Evolutionary conservation across 2,888 invertebrate species (phyloP).

Genomic region (Pterostichus niger): DNA sequence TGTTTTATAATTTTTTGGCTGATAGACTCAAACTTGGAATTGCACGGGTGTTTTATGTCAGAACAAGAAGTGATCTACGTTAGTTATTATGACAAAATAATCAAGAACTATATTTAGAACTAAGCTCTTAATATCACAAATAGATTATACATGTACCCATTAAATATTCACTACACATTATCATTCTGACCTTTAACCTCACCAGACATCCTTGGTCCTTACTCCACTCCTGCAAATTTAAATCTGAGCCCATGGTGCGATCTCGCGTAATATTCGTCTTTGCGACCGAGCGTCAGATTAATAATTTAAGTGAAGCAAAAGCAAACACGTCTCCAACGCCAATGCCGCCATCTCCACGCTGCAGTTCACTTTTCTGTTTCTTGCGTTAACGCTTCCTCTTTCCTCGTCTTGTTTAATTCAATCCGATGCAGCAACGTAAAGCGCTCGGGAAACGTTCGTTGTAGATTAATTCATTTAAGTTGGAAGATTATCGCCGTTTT

Average conservation of each 20-base stretch:
- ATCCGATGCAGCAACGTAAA: slow-evolving; percentile 29
- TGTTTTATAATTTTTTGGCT: too few species aligned
- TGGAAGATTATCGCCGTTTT: slow-evolving; percentile 21
- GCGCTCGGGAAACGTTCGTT: background rate
- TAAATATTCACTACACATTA: slow-evolving; percentile 7
- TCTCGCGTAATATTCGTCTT: background rate
- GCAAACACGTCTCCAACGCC: background rate
- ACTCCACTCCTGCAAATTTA: background rate
- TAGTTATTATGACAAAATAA: too few species aligned
- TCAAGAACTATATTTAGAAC: too few species aligned
- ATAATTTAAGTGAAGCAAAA: slow-evolving; percentile 28
- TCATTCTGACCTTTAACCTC: slow-evolving; percentile 7
- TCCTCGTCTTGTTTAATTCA: slow-evolving; percentile 34
- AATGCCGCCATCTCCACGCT: slow-evolving; percentile 10
- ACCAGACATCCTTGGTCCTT: background rate
- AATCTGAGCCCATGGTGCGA: slow-evolving; percentile 26
- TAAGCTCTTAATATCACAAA: background rate
- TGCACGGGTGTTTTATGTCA: too few species aligned
- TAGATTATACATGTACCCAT: background rate
- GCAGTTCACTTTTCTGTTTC: slow-evolving; percentile 8
- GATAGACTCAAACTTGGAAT: too few species aligned
- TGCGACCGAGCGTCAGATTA: background rate
- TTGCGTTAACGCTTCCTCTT: too few species aligned
- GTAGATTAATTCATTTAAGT: background rate
- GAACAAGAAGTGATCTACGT: too few species aligned